Evolutionary conservation across 2,113 vertebrate genomes (phyloP), one percentile per base, ranked within the genome.

Genomic region (Polypterus bichir): DNA sequence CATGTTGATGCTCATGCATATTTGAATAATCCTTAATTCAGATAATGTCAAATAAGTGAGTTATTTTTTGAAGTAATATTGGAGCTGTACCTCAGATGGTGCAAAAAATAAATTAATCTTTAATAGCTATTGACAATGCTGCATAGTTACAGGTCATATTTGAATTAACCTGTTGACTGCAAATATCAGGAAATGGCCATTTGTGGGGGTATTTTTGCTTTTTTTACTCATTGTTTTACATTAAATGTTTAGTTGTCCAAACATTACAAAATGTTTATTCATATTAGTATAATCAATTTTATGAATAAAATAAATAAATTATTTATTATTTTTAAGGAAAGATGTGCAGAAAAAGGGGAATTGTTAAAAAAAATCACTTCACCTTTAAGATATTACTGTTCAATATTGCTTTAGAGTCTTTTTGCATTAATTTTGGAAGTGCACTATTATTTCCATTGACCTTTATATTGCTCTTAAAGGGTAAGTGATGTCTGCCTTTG

Each of bases 81-180:
- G 73, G 79, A 76, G 86, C 83, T 88, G 83, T 88, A 86, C 72
- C 78, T 82, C 83, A 78, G 76, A 82, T 80, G 78, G 78, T 81
- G 79, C 83, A 86, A 85, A 83, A 83, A 86, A 74, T 66, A 81
- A 83, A 85, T 55, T 10, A 11, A 11, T 83, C 70, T 86, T 81
- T 81, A 66, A 58, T 45, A 73, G 78, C 84, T 78, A 76, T 76
- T 77, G 76, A 70, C 74, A 74, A 77, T 77, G 79, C 80, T 78
- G 80, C 75, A 81, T 83, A 75, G 78, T 78, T 83, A 77, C 56
- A 58, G 56, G 79, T 70, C 27, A 27, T 76, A 48, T 75, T 77
- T 80, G 76, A 84, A 75, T 79, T 73, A 77, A 75, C 71, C 76
- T 83, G 77, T 82, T 78, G 66, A 79, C 74, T 70, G 81, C 68